Evolutionary conservation across 2,797 vertebrate genomes (phyloP), one percentile per base, ranked within the genome.

Genomic region (Synaphobranchus kaupii): DNA sequence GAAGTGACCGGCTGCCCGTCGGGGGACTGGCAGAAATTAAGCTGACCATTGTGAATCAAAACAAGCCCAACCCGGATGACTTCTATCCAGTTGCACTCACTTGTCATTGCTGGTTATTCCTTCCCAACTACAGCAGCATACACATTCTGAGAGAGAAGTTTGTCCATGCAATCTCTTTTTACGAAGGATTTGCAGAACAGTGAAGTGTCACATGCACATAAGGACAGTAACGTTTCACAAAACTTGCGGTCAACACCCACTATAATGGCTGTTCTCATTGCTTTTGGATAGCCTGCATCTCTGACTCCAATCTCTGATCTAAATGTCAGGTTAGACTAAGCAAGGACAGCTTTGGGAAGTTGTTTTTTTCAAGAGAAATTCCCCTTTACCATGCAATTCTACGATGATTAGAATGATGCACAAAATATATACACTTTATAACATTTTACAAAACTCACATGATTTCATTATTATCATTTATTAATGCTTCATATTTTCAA

Each of bases 61-160:
- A 1, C 25, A 0, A 0, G 78, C 0, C 52, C 60, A 87, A 95
- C 66, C 88, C 95, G 80, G 94, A 96, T 71, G 34, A 86, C 25
- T 1, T 0, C 6, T 89, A 34, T 34, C 94, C 93, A 44, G 0
- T 0, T n/a, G 91, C 86, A 4, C 84, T 0, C 60, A 95, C 92
- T 13, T 96, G 96, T 86, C 0, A 0, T 6, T 4, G 0, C 1
- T 2, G 0, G 44, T 90, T 96, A 73, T 0, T 0, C 0, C 94
- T 96, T 15, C 96, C 95, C 15, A 94, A 94, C 87, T 96, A 96
- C 86, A 95, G 92, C 83, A 90, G 22, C 68, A 88, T 91, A 80
- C 58, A 86, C 22, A 87, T 91, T 86, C 93, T 96, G 2, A 85
- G 73, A 39, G 1, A 92, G 13, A 94, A 87, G 44, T 76, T 96